A percentile compares a stretch with the other conserved stretches of the same genome.
Evolutionary conservation across 2,113 vertebrate species (phyloP).

Genomic region (Macquaria ambigua): DNA sequence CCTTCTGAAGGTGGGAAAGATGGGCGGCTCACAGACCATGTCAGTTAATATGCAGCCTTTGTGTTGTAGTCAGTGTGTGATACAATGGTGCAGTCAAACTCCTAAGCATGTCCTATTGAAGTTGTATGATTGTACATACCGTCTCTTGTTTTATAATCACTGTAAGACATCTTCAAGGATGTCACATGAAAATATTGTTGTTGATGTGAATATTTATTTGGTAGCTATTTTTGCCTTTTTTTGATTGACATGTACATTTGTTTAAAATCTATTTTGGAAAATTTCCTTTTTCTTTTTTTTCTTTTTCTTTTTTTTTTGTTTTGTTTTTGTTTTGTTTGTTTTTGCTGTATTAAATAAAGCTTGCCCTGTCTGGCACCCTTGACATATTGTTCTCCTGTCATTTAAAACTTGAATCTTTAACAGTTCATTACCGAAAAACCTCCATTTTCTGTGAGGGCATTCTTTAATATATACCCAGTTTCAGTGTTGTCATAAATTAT

Average conservation of each 20-base stretch:
- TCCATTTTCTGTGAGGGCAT: not conserved
- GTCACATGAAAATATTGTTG: slow-evolving; percentile 76
- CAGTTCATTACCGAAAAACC: not conserved
- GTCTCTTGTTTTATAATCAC: slow-evolving; percentile 86
- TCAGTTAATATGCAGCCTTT: slow-evolving; percentile 82
- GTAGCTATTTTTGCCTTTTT: slow-evolving; percentile 61
- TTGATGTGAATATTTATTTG: slow-evolving; percentile 86
- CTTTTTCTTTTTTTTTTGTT: slow-evolving; percentile 37
- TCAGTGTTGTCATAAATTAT: not conserved
- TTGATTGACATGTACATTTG: slow-evolving; percentile 74
- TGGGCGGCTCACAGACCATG: slow-evolving; percentile 60
- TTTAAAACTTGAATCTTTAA: not conserved
- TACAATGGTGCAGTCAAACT: slow-evolving; percentile 81
- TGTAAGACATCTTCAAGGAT: slow-evolving; percentile 79
- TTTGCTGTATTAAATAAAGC: slow-evolving; percentile 85
- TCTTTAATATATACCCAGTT: not conserved
- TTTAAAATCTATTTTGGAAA: slow-evolving; percentile 76
- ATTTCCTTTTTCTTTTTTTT: slow-evolving; percentile 25
- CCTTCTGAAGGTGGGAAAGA: slow-evolving; percentile 35
- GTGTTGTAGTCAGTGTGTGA: slow-evolving; percentile 83
- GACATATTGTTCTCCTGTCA: slow-evolving; percentile 15
- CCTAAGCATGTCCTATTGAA: slow-evolving; percentile 85
- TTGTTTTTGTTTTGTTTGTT: slow-evolving; percentile 20
- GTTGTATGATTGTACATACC: slow-evolving; percentile 83
- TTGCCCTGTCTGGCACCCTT: slow-evolving; percentile 78